phyloP scores from a whole-genome alignment of 2,113 vertebrate species.

The Nycticebus coucang region DNA sequence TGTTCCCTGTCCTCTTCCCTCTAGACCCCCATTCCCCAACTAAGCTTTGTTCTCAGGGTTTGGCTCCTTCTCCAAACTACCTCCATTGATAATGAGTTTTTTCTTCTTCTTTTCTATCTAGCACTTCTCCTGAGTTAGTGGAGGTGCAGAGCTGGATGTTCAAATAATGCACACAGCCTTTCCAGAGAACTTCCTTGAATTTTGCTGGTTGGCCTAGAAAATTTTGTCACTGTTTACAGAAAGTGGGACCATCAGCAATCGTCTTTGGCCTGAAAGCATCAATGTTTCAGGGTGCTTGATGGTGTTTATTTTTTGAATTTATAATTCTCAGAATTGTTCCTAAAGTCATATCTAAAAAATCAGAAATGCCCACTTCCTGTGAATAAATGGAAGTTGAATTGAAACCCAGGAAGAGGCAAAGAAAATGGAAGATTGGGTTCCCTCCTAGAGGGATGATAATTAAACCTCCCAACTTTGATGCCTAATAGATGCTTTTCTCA shows the following conservation, averaged over 20 bases:
- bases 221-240: background rate
- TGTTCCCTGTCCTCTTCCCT: background rate
- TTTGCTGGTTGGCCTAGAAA: background rate
- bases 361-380: background rate
- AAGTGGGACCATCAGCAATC: background rate
- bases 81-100: background rate
- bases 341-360: constrained; percentile 34
- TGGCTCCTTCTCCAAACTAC: background rate
- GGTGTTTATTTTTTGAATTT: background rate
- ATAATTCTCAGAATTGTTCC: background rate
- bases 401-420: background rate
- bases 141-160: background rate
- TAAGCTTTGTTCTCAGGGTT: background rate
- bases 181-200: background rate
- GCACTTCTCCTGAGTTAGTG: background rate
- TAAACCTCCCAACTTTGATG: background rate
- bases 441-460: background rate
- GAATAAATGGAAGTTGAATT: constrained; percentile 14
- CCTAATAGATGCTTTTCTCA: constrained; percentile 2
- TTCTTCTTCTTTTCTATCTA: background rate
- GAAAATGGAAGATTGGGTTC: background rate
- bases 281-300: background rate
- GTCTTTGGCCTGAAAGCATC: background rate
- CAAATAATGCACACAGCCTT: background rate
- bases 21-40: background rate